Evolutionary conservation across 2,888 invertebrate genomes (phyloP).

Genomic region (Ophion ventricosus): DNA sequence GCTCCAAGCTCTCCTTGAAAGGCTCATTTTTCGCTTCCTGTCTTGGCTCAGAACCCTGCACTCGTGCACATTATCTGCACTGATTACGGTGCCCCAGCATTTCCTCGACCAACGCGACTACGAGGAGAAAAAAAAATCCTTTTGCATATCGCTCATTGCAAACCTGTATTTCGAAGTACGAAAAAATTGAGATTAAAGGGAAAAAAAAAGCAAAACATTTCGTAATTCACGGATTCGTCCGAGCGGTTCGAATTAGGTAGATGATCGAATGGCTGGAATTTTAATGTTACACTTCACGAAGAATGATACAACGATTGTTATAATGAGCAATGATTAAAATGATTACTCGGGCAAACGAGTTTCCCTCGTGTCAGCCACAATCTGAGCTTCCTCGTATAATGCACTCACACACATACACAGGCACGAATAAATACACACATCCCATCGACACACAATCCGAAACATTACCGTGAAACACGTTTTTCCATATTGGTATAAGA

Average conservation of each 20-base stretch:
- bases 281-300: slow-evolving; percentile 2
- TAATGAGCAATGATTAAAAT: slow-evolving; percentile 8
- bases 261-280: slow-evolving; percentile 26
- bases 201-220: no score
- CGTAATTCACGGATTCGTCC: not conserved
- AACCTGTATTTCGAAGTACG: not conserved
- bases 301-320: slow-evolving; percentile 25
- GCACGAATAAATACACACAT: not conserved
- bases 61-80: no score
- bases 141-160: slow-evolving; percentile 17
- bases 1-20: no score
- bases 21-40: no score
- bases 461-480: slow-evolving; percentile 18
- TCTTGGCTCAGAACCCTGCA: no score
- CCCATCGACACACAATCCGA: slow-evolving; percentile 2
- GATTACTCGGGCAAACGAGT: slow-evolving; percentile 35
- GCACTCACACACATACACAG: not conserved
- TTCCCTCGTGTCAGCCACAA: not conserved
- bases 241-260: slow-evolving; percentile 11
- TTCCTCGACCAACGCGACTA: not conserved
- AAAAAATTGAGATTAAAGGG: not conserved
- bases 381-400: not conserved
- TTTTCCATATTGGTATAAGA: slow-evolving; percentile 38
- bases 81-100: not conserved
- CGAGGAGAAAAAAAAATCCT: not conserved